These are phyloP conservation scores for Malurus leucopterus DNA, from an alignment of 2,797 vertebrate genomes.

Conservation along the genomic window DNA sequence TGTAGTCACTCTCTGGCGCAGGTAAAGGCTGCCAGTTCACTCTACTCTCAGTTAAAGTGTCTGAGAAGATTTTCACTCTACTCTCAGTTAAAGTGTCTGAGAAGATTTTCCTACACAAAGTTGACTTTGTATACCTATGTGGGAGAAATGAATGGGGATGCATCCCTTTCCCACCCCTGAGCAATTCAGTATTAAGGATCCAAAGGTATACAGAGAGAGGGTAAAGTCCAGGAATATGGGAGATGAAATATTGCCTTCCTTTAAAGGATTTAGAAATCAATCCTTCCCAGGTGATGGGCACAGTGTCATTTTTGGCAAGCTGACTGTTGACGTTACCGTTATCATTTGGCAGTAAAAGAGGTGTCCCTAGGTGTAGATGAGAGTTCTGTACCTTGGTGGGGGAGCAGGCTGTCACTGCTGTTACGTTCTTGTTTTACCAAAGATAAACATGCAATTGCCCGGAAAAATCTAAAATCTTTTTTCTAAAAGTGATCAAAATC, in stretches of 20 bases:
- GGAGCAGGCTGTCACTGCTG: background rate
- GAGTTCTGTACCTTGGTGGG: background rate
- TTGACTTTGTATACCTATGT: background rate
- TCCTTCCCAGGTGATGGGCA: background rate
- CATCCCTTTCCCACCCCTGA: background rate
- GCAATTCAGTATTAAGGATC: background rate
- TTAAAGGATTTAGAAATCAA: background rate
- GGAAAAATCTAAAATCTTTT: background rate
- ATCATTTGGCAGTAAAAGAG: background rate
- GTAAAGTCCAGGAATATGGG: background rate
- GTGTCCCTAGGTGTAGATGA: background rate
- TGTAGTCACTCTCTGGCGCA: background rate
- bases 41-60: background rate
- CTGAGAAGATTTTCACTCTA: background rate
- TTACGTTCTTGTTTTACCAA: background rate
- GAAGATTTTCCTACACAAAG: background rate
- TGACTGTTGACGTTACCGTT: background rate
- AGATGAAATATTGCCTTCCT: background rate
- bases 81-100: background rate
- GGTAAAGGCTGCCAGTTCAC: background rate
- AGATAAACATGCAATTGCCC: background rate
- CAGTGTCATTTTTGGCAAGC: background rate
- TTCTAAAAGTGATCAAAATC: background rate
- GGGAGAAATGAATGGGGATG: background rate
- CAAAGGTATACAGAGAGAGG: background rate